These are phyloP conservation scores for Prunella fulvescens DNA, from an alignment of 2,113 vertebrate species.

Conservation along the genomic window DNA sequence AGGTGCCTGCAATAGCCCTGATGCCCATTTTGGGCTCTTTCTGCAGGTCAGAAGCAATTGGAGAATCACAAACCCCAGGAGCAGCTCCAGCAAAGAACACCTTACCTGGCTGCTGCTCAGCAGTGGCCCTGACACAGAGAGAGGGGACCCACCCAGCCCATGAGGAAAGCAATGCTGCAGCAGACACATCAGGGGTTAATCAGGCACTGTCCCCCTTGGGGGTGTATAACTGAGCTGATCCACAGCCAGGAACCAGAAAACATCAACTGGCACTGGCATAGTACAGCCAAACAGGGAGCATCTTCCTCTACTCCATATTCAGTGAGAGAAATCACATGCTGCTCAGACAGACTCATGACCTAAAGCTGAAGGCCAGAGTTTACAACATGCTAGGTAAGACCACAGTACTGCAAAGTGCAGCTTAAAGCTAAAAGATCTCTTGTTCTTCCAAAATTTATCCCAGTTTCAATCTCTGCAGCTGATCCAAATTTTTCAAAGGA, in stretches of 20 bases:
- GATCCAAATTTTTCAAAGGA: neutral
- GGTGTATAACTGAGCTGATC: neutral
- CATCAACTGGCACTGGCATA: neutral
- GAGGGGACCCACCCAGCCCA: accelerated
- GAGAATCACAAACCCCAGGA: neutral
- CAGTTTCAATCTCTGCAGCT: neutral
- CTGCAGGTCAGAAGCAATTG: neutral
- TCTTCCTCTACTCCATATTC: neutral
- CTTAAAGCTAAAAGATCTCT: neutral
- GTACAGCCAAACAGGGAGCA: neutral
- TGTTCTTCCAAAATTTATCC: neutral
- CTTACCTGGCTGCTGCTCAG: neutral
- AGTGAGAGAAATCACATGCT: neutral
- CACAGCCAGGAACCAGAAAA: neutral
- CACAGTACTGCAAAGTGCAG: neutral
- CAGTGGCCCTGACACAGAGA: neutral
- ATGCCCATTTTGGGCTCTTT: accelerated
- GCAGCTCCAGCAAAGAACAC: neutral
- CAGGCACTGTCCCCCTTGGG: neutral
- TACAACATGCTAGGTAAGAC: neutral
- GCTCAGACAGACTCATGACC: neutral
- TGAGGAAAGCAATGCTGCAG: neutral
- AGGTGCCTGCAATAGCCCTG: neutral
- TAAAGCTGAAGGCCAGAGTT: neutral
- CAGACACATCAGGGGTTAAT: neutral